phyloP scores from a whole-genome alignment of 1,140 invertebrate genomes.

The Latrodectus geometricus region DNA sequence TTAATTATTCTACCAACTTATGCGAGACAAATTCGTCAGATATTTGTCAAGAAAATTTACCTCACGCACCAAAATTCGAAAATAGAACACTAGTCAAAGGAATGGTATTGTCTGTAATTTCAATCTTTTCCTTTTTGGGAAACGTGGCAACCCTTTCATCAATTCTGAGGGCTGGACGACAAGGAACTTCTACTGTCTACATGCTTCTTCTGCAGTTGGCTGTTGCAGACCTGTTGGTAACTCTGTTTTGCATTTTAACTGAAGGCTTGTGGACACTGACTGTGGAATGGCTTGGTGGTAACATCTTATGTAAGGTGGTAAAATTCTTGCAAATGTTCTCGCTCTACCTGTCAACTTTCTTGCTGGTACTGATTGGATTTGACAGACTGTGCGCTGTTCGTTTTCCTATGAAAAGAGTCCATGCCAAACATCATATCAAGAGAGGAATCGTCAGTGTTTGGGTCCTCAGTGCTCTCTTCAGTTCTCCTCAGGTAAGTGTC shows the following conservation, averaged over 20 bases:
- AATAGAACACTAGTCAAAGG: constrained; percentile 74
- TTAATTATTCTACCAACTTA: too few species aligned
- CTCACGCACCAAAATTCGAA: constrained; percentile 63
- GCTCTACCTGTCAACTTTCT: constrained; percentile 84
- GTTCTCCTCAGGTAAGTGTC: constrained; percentile 76
- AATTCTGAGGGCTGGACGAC: constrained; percentile 73
- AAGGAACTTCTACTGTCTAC: constrained; percentile 75
- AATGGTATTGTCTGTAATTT: constrained; percentile 77
- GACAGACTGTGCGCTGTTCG: constrained; percentile 83
- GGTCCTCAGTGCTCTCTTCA: constrained; percentile 78
- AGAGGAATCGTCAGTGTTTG: constrained; percentile 76
- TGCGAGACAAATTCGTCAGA: not conserved
- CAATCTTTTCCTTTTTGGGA: constrained; percentile 78
- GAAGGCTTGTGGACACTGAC: constrained; percentile 83
- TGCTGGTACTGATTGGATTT: constrained; percentile 83
- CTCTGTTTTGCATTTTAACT: constrained; percentile 82
- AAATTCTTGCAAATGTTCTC: constrained; percentile 86
- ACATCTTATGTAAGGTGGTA: constrained; percentile 82
- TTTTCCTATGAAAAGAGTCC: constrained; percentile 79
- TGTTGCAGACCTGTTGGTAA: constrained; percentile 80
- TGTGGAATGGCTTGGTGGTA: constrained; percentile 83
- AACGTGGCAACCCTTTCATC: constrained; percentile 82
- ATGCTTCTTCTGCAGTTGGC: constrained; percentile 76
- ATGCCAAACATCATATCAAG: constrained; percentile 76
- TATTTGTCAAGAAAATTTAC: not conserved